Percentiles rank a stretch among this genome's conserved stretches.
Evolutionary conservation across 1,140 invertebrate species (phyloP).

Genomic region (Atta colombica): DNA sequence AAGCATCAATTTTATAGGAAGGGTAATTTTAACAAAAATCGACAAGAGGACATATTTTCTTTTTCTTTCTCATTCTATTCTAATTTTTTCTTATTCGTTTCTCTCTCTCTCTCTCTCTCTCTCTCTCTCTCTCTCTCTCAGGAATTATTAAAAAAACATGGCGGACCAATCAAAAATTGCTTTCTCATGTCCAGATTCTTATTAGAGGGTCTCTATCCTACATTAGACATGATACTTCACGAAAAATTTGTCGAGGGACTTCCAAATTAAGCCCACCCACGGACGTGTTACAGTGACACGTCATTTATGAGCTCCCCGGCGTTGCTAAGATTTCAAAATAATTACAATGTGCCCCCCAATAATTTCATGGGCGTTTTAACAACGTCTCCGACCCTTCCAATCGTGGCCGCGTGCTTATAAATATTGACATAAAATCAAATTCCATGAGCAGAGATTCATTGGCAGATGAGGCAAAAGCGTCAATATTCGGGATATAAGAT

Average conservation of each 20-base stretch:
- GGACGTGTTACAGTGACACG: slow-evolving; percentile 12
- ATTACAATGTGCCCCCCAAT: slow-evolving; percentile 44
- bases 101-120: too few relatives aligned
- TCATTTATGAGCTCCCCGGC: slow-evolving; percentile 16
- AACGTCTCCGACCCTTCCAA: background rate
- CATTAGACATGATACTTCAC: too few relatives aligned
- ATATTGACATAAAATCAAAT: slow-evolving; percentile 61
- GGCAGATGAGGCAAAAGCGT: background rate
- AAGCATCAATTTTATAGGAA: too few relatives aligned
- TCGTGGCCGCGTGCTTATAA: slow-evolving; percentile 42
- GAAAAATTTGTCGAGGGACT: background rate
- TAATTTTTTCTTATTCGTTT: too few relatives aligned
- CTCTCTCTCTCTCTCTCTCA: too few relatives aligned
- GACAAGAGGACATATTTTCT: too few relatives aligned
- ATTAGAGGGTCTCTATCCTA: too few relatives aligned
- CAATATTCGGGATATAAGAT: slow-evolving; percentile 19
- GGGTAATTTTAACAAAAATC: too few relatives aligned
- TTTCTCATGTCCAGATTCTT: too few relatives aligned
- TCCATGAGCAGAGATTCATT: background rate
- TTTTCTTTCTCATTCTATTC: too few relatives aligned
- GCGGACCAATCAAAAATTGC: too few relatives aligned
- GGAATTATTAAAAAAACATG: too few relatives aligned
- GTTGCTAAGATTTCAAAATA: slow-evolving; percentile 38
- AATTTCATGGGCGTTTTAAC: slow-evolving; percentile 51
- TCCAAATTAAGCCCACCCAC: background rate